Percentiles rank a stretch among this genome's conserved stretches.
These are phyloP conservation scores for Eriocheir sinensis DNA, from an alignment of 1,140 invertebrate genomes.

Conservation along the genomic window DNA sequence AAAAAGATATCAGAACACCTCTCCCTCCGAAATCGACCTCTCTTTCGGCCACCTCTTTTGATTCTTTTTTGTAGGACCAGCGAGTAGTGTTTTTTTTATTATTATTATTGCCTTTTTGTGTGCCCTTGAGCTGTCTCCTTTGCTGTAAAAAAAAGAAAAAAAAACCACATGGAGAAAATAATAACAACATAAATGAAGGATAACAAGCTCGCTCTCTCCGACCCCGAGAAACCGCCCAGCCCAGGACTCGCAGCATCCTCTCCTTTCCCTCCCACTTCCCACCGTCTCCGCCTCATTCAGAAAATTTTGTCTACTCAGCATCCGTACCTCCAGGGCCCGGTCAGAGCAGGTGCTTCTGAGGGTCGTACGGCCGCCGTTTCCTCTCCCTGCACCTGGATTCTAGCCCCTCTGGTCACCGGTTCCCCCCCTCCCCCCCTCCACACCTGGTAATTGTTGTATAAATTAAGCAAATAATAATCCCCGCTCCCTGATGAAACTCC, in stretches of 20 bases:
- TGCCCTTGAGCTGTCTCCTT: too few species aligned
- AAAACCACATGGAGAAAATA: too few species aligned
- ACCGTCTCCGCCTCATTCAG: conserved; percentile 41
- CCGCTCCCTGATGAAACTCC: not conserved
- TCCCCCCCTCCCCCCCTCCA: not conserved
- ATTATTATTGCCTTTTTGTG: too few species aligned
- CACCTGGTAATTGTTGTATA: not conserved
- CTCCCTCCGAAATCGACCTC: not conserved
- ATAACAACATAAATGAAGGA: too few species aligned
- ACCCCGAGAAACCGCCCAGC: not conserved
- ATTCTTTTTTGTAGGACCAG: too few species aligned
- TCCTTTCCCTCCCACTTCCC: not conserved
- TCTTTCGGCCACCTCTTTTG: too few species aligned
- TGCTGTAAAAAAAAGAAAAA: too few species aligned
- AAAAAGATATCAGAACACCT: too few species aligned
- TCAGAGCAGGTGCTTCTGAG: not conserved
- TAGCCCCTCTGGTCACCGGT: not conserved
- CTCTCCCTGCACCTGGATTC: not conserved
- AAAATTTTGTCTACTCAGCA: conserved; percentile 54
- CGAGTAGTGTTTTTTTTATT: too few species aligned
- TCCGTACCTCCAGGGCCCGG: conserved; percentile 29
- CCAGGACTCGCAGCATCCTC: conserved; percentile 1
- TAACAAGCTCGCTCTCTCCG: not conserved
- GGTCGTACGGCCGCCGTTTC: not conserved
- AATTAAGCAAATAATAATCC: not conserved